Conservation (phyloP, 2,888 invertebrate genomes). For the Parascotia fuliginaria region DNA sequence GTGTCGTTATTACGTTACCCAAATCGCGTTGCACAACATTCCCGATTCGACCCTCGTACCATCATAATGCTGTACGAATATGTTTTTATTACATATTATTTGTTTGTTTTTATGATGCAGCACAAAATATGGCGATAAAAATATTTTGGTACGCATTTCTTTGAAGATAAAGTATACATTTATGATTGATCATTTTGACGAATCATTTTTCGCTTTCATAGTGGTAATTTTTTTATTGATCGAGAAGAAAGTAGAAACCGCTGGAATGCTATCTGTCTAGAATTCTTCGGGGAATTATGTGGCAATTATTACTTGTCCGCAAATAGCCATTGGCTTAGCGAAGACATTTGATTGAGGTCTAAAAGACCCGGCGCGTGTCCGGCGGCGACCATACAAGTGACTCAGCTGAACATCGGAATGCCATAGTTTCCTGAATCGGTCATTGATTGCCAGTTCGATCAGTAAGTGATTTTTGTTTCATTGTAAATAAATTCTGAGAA, state of each 20-base stretch:
- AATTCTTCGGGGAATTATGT: slow-evolving; percentile 44
- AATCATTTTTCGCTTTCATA: slow-evolving; percentile 8
- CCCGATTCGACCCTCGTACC: slow-evolving; percentile 62
- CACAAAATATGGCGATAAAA: slow-evolving; percentile 3
- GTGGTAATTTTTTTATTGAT: slow-evolving; percentile 23
- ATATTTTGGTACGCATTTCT: too few relatives aligned
- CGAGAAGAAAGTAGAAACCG: slow-evolving; percentile 21
- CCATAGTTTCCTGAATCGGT: slow-evolving; percentile 68
- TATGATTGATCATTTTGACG: too few relatives aligned
- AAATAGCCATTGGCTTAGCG: slow-evolving; percentile 30
- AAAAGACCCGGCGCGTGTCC: slow-evolving; percentile 26
- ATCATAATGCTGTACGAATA: slow-evolving; percentile 46
- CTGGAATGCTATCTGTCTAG: slow-evolving; percentile 28
- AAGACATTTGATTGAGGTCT: slow-evolving; percentile 43
- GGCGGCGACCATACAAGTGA: slow-evolving; percentile 38
- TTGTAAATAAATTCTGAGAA: neutral
- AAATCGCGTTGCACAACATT: slow-evolving; percentile 26
- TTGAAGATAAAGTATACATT: too few relatives aligned
- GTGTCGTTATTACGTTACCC: slow-evolving; percentile 35
- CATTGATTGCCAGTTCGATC: slow-evolving; percentile 46
- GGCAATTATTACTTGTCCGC: slow-evolving; percentile 41
- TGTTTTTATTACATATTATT: slow-evolving; percentile 52
- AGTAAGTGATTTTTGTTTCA: slow-evolving; percentile 30
- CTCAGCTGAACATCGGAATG: slow-evolving; percentile 65
- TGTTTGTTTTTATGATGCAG: slow-evolving; percentile 50